Evolutionary conservation across 2,888 invertebrate genomes (phyloP).

Genomic region (Chalcosyrphus nemorum): DNA sequence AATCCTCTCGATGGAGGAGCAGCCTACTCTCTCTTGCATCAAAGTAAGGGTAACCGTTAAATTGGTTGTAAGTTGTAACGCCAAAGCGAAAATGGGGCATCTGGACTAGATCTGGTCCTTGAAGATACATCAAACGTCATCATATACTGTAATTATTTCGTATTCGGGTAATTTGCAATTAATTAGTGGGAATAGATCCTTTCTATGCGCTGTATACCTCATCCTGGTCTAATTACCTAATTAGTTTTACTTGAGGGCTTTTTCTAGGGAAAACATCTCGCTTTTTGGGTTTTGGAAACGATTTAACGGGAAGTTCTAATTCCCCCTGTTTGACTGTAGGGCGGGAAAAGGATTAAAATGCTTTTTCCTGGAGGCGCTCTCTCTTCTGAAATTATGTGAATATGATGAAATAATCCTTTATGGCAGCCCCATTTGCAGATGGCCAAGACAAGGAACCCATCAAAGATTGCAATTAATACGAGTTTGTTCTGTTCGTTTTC

Average conservation of each 20-base stretch:
- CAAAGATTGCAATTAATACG: background rate
- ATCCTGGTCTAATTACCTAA: conserved; percentile 17
- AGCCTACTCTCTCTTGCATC: background rate
- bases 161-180: conserved; percentile 46
- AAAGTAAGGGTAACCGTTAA: conserved; percentile 11
- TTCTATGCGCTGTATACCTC: background rate
- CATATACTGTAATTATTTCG: conserved; percentile 44
- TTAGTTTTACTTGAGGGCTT: conserved; percentile 22
- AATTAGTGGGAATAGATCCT: conserved; percentile 37
- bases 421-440: background rate
- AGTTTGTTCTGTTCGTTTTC: background rate
- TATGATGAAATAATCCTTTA: background rate
- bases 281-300: background rate
- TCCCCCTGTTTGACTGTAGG: too few species aligned
- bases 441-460: background rate
- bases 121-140: conserved; percentile 37
- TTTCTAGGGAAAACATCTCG: background rate
- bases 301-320: background rate
- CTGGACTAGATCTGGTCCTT: conserved; percentile 5
- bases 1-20: background rate
- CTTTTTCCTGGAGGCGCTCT: background rate
- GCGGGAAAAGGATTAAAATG: conserved; percentile 7
- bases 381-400: background rate
- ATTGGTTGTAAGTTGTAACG: background rate
- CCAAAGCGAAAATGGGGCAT: background rate